These are phyloP conservation scores for Pterocles burchelli DNA, from an alignment of 2,113 vertebrate species.

Conservation along the genomic window DNA sequence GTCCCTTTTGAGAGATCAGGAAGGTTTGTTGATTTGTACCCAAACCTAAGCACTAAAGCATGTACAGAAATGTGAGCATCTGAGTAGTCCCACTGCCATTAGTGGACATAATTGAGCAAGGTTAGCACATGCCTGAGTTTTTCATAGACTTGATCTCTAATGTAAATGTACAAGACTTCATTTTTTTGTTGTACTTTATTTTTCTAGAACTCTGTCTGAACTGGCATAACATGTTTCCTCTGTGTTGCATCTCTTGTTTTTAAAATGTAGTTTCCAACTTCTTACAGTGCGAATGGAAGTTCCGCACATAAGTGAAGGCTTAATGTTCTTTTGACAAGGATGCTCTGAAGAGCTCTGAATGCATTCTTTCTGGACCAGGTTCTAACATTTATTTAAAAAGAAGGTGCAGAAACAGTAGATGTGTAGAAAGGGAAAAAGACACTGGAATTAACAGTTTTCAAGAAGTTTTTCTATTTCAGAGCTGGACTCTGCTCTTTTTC, in stretches of 20 bases:
- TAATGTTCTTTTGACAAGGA: background rate
- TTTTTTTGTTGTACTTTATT: background rate
- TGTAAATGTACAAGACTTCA: background rate
- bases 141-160: background rate
- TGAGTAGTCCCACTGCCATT: background rate
- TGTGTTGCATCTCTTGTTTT: background rate
- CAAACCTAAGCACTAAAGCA: background rate
- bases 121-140: background rate
- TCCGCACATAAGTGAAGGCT: background rate
- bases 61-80: background rate
- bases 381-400: background rate
- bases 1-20: background rate
- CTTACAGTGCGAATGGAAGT: background rate
- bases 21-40: background rate
- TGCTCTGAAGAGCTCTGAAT: background rate
- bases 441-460: background rate
- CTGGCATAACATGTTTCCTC: background rate
- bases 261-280: background rate
- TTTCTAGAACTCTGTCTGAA: background rate
- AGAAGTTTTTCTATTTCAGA: background rate
- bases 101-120: background rate
- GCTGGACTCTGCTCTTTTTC: background rate
- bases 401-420: background rate
- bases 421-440: background rate
- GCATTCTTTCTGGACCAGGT: background rate